phyloP scores from a whole-genome alignment of 1,140 invertebrate species.

The Zophobas atratus region DNA sequence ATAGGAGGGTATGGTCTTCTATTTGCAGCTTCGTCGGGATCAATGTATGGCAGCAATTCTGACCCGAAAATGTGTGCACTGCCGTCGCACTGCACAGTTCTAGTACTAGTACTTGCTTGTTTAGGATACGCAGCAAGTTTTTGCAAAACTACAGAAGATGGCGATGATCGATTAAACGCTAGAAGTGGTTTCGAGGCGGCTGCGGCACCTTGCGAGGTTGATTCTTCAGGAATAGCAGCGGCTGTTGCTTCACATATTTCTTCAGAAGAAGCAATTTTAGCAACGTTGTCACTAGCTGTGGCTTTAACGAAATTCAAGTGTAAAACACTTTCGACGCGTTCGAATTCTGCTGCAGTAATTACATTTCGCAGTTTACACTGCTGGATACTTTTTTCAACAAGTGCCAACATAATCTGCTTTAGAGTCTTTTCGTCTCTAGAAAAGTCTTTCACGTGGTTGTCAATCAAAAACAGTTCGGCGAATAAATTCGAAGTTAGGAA shows the following conservation, averaged over 20 bases:
- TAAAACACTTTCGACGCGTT: constrained; percentile 73
- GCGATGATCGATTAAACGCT: not conserved
- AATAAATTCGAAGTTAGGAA: constrained; percentile 71
- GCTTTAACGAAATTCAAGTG: constrained; percentile 69
- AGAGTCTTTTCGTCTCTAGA: constrained; percentile 46
- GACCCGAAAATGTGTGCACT: too few species aligned
- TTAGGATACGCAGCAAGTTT: too few species aligned
- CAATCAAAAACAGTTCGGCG: constrained; percentile 72
- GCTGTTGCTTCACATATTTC: not conserved
- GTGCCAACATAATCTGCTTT: constrained; percentile 62
- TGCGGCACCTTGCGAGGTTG: constrained; percentile 13
- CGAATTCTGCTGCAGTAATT: constrained; percentile 70
- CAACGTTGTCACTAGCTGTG: not conserved
- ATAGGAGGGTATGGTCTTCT: constrained; percentile 69
- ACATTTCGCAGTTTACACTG: constrained; percentile 68
- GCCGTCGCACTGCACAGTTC: too few species aligned
- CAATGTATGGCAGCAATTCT: not conserved
- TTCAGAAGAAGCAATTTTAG: not conserved
- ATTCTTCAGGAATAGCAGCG: not conserved
- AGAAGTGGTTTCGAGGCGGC: constrained; percentile 23
- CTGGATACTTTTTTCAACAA: constrained; percentile 70
- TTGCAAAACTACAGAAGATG: constrained; percentile 49
- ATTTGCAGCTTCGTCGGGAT: constrained; percentile 33
- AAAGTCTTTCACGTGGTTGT: constrained; percentile 44
- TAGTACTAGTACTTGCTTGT: too few species aligned